A percentile compares a stretch with the other conserved stretches of the same genome.
Evolutionary conservation across 1,140 invertebrate species (phyloP).

Genomic region (Temnothorax longispinosus): DNA sequence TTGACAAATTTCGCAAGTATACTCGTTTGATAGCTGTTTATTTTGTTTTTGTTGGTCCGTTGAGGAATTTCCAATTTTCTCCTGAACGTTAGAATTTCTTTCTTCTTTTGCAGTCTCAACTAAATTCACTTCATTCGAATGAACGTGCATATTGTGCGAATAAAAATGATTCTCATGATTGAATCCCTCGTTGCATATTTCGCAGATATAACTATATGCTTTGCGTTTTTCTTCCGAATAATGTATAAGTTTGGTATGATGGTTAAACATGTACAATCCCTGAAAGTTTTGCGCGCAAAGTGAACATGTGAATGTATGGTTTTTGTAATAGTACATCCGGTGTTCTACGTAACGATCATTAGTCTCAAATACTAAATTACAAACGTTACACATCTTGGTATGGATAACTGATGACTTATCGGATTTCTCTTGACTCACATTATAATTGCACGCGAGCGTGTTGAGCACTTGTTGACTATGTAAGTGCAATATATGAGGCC

Average conservation of each 20-base stretch:
- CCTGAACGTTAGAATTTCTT: neutral
- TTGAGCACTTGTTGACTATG: constrained; percentile 40
- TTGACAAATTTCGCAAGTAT: constrained; percentile 65
- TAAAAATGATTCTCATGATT: constrained; percentile 67
- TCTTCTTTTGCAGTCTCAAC: neutral
- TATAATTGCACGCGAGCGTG: neutral
- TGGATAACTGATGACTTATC: neutral
- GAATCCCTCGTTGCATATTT: constrained; percentile 74
- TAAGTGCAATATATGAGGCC: constrained; percentile 65
- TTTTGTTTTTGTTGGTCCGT: neutral
- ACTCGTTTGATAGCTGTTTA: neutral
- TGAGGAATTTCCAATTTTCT: neutral
- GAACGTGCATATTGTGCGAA: constrained; percentile 76
- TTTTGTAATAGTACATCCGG: constrained; percentile 68
- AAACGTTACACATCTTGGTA: constrained; percentile 56
- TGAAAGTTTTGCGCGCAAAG: constrained; percentile 67
- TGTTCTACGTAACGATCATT: constrained; percentile 65
- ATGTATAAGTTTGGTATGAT: constrained; percentile 75
- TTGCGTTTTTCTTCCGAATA: constrained; percentile 26
- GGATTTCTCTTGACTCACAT: neutral
- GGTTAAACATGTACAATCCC: constrained; percentile 71
- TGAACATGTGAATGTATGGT: constrained; percentile 54
- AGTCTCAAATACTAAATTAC: constrained; percentile 72
- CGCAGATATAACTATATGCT: constrained; percentile 63
- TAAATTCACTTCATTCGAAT: constrained; percentile 28